These are phyloP conservation scores for Pampus argenteus DNA, from an alignment of 2,797 vertebrate species.

Conservation along the genomic window DNA sequence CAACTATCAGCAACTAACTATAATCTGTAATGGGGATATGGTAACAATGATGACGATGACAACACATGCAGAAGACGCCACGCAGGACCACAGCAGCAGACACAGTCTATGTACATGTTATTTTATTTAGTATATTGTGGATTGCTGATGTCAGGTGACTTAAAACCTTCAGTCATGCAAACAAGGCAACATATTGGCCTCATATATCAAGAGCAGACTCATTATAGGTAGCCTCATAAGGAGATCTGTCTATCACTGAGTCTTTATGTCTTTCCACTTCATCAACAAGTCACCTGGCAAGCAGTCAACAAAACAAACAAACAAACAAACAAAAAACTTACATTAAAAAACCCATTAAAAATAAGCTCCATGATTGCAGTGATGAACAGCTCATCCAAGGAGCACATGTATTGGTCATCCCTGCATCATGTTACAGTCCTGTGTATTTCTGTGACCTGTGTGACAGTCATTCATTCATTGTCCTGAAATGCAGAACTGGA, in stretches of 20 bases:
- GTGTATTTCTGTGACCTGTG: conserved; percentile 42
- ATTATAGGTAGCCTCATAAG: too few relatives aligned
- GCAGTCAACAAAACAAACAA: not conserved
- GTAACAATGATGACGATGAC: too few relatives aligned
- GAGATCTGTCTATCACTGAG: too few relatives aligned
- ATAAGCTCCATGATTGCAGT: not conserved
- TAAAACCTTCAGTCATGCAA: not conserved
- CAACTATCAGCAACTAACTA: too few relatives aligned
- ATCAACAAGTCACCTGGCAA: too few relatives aligned
- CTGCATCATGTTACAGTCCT: conserved; percentile 33
- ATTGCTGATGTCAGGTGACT: too few relatives aligned
- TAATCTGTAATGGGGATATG: too few relatives aligned
- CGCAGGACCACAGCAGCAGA: too few relatives aligned
- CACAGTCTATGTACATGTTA: too few relatives aligned
- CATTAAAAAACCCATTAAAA: not conserved
- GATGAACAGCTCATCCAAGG: conserved; percentile 15
- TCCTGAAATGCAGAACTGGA: conserved; percentile 62
- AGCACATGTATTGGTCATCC: conserved; percentile 30
- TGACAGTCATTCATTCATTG: conserved; percentile 65
- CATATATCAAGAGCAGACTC: not conserved
- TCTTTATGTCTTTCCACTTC: too few relatives aligned
- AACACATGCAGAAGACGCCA: too few relatives aligned
- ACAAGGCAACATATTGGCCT: not conserved
- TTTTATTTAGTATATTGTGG: too few relatives aligned
- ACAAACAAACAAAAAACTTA: not conserved